Conservation (phyloP, 2,888 invertebrate species). For the Notodonta ziczac region DNA sequence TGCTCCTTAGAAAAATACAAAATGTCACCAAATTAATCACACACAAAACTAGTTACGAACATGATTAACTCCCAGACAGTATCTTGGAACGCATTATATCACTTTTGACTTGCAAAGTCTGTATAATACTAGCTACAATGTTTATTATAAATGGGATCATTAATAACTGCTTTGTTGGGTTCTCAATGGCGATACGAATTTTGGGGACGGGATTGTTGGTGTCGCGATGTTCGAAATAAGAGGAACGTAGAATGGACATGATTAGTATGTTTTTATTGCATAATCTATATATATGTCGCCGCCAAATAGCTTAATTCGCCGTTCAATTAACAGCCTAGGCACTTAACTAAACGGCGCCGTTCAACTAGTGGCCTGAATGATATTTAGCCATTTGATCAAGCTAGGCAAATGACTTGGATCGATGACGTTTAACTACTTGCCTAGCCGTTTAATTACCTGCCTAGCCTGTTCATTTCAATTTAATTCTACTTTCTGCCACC, state of each 20-base stretch:
- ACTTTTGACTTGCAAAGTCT: background rate
- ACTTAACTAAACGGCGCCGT: no score
- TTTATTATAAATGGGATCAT: constrained; percentile 19
- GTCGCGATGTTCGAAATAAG: background rate
- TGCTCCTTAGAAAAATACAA: background rate
- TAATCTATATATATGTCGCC: no score
- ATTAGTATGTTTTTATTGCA: no score
- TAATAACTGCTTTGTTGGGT: constrained; percentile 28
- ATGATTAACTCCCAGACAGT: constrained; percentile 52
- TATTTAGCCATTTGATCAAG: no score
- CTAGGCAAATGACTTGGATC: no score
- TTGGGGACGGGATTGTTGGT: background rate
- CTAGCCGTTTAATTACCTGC: no score
- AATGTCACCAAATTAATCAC: constrained; percentile 42
- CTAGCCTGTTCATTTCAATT: no score
- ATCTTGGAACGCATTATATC: constrained; percentile 37
- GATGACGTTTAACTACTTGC: no score
- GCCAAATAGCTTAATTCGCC: no score
- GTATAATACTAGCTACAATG: background rate
- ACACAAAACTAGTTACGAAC: constrained; percentile 53
- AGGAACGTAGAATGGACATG: background rate
- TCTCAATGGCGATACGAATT: constrained; percentile 3
- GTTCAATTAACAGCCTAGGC: no score
- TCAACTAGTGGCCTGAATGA: no score
- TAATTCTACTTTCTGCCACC: no score